phyloP scores from a whole-genome alignment of 2,797 vertebrate genomes.

The Microhierax caerulescens region DNA sequence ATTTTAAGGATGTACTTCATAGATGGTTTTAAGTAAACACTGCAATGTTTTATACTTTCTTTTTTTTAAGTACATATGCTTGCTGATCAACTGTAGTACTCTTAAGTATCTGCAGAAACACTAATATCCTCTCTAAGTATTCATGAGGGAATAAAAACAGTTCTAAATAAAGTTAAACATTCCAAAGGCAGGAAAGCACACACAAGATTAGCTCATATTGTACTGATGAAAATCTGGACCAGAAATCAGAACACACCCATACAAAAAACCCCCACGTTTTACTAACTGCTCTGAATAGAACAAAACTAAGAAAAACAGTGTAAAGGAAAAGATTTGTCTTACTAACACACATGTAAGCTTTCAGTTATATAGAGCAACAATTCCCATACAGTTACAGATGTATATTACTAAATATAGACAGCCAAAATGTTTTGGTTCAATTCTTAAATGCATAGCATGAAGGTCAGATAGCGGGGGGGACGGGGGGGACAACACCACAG shows the following conservation, averaged over 20 bases:
- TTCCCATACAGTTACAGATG: not conserved
- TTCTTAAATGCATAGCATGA: not conserved
- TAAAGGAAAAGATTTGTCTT: not conserved
- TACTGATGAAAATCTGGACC: slow-evolving; percentile 53
- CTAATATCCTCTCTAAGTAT: slow-evolving; percentile 57
- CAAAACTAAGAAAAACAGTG: not conserved
- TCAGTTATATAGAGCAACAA: not conserved
- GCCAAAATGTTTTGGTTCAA: not conserved
- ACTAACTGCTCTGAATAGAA: not conserved
- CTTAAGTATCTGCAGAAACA: slow-evolving; percentile 60
- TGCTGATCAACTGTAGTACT: slow-evolving; percentile 3
- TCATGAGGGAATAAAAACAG: slow-evolving; percentile 67
- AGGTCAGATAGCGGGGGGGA: not conserved
- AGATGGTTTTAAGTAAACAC: not conserved
- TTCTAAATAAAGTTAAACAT: slow-evolving; percentile 62
- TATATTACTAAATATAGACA: not conserved
- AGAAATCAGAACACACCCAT: slow-evolving; percentile 63
- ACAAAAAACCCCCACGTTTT: not conserved
- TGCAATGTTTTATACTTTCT: not conserved
- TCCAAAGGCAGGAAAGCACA: slow-evolving; percentile 59
- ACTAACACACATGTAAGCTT: not conserved
- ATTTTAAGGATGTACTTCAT: not conserved
- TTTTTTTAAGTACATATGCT: not conserved
- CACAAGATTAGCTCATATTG: slow-evolving; percentile 50
- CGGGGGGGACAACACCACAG: too few relatives aligned